phyloP scores from a whole-genome alignment of 2,888 invertebrate genomes.

The Gryllus longicercus region DNA sequence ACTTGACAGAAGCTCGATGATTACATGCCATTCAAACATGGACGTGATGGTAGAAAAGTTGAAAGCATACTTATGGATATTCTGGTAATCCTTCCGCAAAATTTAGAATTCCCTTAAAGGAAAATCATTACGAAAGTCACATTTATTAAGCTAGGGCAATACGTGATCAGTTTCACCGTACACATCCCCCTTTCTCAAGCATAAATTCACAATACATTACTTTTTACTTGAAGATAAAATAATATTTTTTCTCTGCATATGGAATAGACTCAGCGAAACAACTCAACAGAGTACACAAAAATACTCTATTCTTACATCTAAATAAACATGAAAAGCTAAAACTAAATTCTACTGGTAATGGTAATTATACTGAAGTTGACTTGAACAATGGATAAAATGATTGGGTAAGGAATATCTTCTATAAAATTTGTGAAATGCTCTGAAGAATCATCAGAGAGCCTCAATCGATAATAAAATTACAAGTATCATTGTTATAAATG shows the following conservation, averaged over 20 bases:
- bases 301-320: background rate
- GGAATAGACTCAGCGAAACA: background rate
- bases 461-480: background rate
- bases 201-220: background rate
- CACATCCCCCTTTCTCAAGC: background rate
- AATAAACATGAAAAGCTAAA: background rate
- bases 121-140: background rate
- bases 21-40: background rate
- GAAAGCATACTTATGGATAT: background rate
- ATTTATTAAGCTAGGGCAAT: background rate
- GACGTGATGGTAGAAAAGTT: background rate
- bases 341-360: background rate
- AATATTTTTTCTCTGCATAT: background rate
- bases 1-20: constrained; percentile 18
- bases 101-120: background rate
- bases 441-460: background rate
- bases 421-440: constrained; percentile 2
- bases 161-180: background rate
- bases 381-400: background rate
- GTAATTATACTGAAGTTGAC: background rate
- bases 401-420: background rate
- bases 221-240: background rate
- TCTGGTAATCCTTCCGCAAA: background rate
- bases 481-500: background rate
- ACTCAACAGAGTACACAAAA: background rate